These are phyloP conservation scores for Eupelmus urozonus DNA, from an alignment of 2,888 invertebrate genomes.

Conservation along the genomic window DNA sequence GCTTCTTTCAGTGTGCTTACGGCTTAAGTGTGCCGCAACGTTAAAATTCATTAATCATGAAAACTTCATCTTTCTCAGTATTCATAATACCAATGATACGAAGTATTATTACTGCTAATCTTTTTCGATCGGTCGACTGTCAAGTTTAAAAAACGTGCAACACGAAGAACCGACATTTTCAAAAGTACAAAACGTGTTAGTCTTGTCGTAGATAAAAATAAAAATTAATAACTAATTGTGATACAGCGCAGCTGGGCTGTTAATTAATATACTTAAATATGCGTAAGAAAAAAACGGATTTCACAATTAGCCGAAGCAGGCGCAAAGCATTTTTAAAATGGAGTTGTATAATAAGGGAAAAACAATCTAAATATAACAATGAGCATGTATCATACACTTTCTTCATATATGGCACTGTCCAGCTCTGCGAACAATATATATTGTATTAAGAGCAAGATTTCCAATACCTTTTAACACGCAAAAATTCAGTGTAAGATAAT, in stretches of 20 bases:
- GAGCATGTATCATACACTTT: conserved; percentile 35
- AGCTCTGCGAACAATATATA: conserved; percentile 48
- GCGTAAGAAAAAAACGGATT: conserved; percentile 28
- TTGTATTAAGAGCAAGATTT: conserved; percentile 13
- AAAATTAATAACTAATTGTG: conserved; percentile 43
- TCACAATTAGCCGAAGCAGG: conserved; percentile 18
- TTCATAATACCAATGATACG: conserved; percentile 40
- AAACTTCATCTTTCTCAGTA: neutral
- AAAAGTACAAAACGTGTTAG: conserved; percentile 50
- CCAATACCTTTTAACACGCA: conserved; percentile 13
- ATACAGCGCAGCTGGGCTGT: conserved; percentile 47
- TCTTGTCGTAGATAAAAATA: conserved; percentile 40
- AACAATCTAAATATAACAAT: conserved; percentile 13
- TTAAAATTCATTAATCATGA: neutral
- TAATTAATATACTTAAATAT: conserved; percentile 14
- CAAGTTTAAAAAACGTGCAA: conserved; percentile 48
- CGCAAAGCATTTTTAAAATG: conserved; percentile 22
- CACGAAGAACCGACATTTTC: conserved; percentile 28
- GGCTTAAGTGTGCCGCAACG: neutral
- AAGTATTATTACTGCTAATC: conserved; percentile 44
- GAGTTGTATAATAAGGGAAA: conserved; percentile 27
- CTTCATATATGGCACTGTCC: conserved; percentile 37
- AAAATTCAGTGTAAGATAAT: conserved; percentile 21
- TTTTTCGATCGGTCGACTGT: conserved; percentile 25
- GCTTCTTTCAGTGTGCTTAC: conserved; percentile 23